Percentiles rank a stretch among this genome's conserved stretches.
These are phyloP conservation scores for Acleris cristana DNA, from an alignment of 2,888 invertebrate genomes.

Conservation along the genomic window DNA sequence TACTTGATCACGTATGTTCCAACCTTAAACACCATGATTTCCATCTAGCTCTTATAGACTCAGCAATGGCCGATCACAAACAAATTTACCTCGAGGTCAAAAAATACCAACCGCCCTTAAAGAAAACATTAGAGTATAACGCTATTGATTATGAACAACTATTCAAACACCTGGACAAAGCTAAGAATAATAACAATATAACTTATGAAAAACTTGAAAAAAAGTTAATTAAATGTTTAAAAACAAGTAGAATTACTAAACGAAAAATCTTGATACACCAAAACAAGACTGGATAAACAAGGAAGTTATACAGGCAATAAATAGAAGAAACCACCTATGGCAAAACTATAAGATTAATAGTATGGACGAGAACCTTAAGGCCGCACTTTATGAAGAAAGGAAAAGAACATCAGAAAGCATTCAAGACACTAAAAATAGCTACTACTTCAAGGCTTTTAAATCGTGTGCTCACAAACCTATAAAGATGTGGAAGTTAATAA, in stretches of 20 bases:
- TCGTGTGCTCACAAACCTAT: neutral
- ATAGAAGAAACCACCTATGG: slow-evolving; percentile 42
- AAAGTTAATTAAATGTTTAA: neutral
- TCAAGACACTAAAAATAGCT: neutral
- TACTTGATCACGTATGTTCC: slow-evolving; percentile 37
- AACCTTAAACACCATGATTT: slow-evolving; percentile 30
- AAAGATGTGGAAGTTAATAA: slow-evolving; percentile 8
- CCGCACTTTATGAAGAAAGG: neutral
- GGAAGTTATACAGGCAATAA: slow-evolving; percentile 39
- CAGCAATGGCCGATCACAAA: slow-evolving; percentile 40
- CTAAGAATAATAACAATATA: neutral
- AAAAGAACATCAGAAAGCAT: neutral
- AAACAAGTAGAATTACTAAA: slow-evolving; percentile 35
- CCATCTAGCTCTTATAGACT: slow-evolving; percentile 38
- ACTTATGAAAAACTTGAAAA: slow-evolving; percentile 6
- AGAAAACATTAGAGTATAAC: slow-evolving; percentile 24
- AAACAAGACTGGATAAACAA: slow-evolving; percentile 44
- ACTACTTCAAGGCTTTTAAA: neutral
- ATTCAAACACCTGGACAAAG: slow-evolving; percentile 10
- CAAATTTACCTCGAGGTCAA: slow-evolving; percentile 39
- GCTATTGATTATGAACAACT: slow-evolving; percentile 36
- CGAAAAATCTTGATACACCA: slow-evolving; percentile 39
- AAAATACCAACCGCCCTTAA: slow-evolving; percentile 13
- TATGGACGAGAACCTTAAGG: neutral
- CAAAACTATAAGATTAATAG: slow-evolving; percentile 24